A percentile compares a stretch with the other conserved stretches of the same genome.
Conservation (phyloP, 2,113 vertebrate species). For the Forbesichthys papilliferus region DNA sequence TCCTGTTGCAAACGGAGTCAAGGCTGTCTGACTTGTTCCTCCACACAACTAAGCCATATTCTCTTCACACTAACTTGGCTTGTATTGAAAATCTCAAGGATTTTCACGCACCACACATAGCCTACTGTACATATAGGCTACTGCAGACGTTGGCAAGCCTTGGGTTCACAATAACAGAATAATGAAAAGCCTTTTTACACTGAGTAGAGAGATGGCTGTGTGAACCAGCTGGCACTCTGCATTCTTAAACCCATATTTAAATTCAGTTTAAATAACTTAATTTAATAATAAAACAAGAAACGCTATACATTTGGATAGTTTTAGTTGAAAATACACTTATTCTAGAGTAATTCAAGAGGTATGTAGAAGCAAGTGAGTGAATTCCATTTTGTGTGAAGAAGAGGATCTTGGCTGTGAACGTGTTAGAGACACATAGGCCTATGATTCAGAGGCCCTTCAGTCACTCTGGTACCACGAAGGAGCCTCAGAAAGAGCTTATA, state of each 20-base stretch:
- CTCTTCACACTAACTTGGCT: neutral
- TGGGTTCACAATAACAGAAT: slow-evolving; percentile 1
- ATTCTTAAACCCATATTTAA: too few species aligned
- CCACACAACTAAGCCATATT: neutral
- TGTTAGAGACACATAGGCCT: neutral
- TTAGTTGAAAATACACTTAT: slow-evolving; percentile 4
- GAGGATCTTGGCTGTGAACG: neutral
- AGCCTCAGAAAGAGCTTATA: neutral
- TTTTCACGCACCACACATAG: too few species aligned
- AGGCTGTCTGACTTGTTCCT: slow-evolving; percentile 50
- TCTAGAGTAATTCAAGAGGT: neutral
- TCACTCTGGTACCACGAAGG: neutral
- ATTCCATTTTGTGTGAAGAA: neutral
- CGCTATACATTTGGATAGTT: neutral
- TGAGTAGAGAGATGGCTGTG: neutral
- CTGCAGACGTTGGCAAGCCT: neutral
- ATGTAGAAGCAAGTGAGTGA: neutral
- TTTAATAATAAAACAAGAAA: too few species aligned
- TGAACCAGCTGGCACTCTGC: neutral
- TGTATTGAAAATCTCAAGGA: neutral
- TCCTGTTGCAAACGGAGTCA: slow-evolving; percentile 1
- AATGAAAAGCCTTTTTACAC: neutral
- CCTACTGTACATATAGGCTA: neutral
- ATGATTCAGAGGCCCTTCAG: neutral
- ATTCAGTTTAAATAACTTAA: too few species aligned